These are phyloP conservation scores for Crossocerus cetratus DNA, from an alignment of 2,888 invertebrate species.

Conservation along the genomic window DNA sequence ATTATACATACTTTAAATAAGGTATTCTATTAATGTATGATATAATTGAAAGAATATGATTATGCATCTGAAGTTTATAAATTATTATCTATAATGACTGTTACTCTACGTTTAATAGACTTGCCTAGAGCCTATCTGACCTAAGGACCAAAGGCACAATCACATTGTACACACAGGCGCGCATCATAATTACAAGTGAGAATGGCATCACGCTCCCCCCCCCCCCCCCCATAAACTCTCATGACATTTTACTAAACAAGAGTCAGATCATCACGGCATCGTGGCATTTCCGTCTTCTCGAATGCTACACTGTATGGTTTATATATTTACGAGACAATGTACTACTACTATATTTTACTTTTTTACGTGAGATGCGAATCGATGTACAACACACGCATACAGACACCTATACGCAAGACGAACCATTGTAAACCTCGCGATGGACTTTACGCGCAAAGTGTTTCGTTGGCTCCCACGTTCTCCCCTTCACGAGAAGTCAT, in stretches of 20 bases:
- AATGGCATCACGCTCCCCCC: conserved; percentile 68
- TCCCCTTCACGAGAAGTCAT: conserved; percentile 30
- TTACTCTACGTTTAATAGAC: conserved; percentile 73
- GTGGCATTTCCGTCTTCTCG: conserved; percentile 57
- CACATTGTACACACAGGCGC: conserved; percentile 55
- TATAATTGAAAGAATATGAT: conserved; percentile 71
- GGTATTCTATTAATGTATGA: conserved; percentile 74
- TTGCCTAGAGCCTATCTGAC: conserved; percentile 75
- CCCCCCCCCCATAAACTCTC: conserved; percentile 68
- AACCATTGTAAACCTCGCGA: conserved; percentile 27
- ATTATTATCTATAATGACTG: conserved; percentile 73
- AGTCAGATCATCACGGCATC: conserved; percentile 56
- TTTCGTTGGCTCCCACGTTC: conserved; percentile 43
- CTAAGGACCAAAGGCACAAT: conserved; percentile 77
- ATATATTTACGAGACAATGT: conserved; percentile 30
- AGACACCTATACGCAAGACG: not conserved
- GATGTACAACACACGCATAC: conserved; percentile 21
- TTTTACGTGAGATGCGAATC: conserved; percentile 20
- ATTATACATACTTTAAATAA: conserved; percentile 59
- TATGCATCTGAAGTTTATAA: conserved; percentile 75
- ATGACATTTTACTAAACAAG: conserved; percentile 60
- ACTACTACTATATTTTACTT: conserved; percentile 22
- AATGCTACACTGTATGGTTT: conserved; percentile 37
- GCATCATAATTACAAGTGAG: conserved; percentile 65
- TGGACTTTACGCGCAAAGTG: conserved; percentile 15